These are phyloP conservation scores for Habroteleia sp. DNA, from an alignment of 2,888 invertebrate species.

Conservation along the genomic window DNA sequence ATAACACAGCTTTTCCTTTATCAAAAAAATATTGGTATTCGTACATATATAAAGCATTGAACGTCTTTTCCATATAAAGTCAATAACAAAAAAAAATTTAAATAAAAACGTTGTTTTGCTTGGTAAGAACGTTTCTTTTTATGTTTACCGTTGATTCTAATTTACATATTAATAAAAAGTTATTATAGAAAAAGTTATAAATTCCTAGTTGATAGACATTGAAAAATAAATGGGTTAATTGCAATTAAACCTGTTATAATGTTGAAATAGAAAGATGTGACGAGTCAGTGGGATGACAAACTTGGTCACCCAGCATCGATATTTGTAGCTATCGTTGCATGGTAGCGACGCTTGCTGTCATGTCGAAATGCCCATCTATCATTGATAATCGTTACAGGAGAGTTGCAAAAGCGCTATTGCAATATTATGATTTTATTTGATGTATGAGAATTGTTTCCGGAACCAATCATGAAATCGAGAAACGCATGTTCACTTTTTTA, in stretches of 20 bases:
- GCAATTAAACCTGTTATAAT: conserved; percentile 7
- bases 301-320: conserved; percentile 12
- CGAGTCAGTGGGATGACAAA: conserved; percentile 16
- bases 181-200: no score
- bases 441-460: conserved; percentile 31
- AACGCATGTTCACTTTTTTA: conserved; percentile 6
- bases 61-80: no score
- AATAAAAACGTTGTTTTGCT: no score
- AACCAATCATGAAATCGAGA: conserved; percentile 23
- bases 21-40: no score
- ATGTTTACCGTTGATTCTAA: no score
- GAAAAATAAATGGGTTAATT: conserved; percentile 17
- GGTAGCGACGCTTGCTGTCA: conserved; percentile 21
- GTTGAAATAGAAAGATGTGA: conserved; percentile 23
- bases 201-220: no score
- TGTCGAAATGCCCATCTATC: conserved; percentile 31
- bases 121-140: no score
- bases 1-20: no score
- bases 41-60: no score
- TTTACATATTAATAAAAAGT: no score
- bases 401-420: conserved; percentile 32
- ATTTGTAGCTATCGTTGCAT: background rate
- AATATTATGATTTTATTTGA: conserved; percentile 22
- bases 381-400: conserved; percentile 26
- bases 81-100: no score